Evolutionary conservation across 2,888 invertebrate species (phyloP).

Genomic region (Nematopogon swammerdamellus): DNA sequence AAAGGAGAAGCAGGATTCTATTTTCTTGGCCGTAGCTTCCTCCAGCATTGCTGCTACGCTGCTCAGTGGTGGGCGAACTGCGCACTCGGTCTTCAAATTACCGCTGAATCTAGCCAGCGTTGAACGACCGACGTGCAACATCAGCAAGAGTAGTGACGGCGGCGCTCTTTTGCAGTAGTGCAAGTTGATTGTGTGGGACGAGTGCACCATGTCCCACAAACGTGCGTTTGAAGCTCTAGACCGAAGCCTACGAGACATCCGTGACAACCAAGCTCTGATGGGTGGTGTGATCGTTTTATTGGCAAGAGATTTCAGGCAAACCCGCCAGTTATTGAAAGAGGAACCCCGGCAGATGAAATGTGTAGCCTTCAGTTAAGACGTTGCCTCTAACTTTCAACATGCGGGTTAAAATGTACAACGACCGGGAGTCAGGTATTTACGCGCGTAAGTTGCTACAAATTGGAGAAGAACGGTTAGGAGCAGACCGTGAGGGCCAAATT

Average conservation of each 20-base stretch:
- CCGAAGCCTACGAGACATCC: slow-evolving; percentile 8
- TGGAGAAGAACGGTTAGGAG: slow-evolving; percentile 13
- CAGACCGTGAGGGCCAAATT: slow-evolving; percentile 14
- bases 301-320: not conserved
- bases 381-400: not conserved
- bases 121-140: slow-evolving; percentile 14
- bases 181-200: slow-evolving; percentile 14
- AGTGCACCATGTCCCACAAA: slow-evolving; percentile 15
- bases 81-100: slow-evolving; percentile 3
- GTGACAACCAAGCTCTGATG: not conserved
- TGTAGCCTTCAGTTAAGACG: not conserved
- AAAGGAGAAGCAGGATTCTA: not conserved
- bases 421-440: slow-evolving; percentile 2
- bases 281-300: not conserved
- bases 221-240: slow-evolving; percentile 10
- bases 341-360: not conserved
- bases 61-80: slow-evolving; percentile 15
- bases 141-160: slow-evolving; percentile 12
- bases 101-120: slow-evolving; percentile 11
- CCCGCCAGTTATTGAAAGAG: slow-evolving; percentile 2
- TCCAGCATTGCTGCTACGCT: slow-evolving; percentile 22
- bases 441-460: slow-evolving; percentile 12
- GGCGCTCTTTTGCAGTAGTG: slow-evolving; percentile 12
- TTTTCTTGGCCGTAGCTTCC: slow-evolving; percentile 19
- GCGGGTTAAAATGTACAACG: not conserved